Evolutionary conservation across 2,113 vertebrate species (phyloP), one percentile per base, ranked within the genome.

Genomic region (Nesospiza acunhae): DNA sequence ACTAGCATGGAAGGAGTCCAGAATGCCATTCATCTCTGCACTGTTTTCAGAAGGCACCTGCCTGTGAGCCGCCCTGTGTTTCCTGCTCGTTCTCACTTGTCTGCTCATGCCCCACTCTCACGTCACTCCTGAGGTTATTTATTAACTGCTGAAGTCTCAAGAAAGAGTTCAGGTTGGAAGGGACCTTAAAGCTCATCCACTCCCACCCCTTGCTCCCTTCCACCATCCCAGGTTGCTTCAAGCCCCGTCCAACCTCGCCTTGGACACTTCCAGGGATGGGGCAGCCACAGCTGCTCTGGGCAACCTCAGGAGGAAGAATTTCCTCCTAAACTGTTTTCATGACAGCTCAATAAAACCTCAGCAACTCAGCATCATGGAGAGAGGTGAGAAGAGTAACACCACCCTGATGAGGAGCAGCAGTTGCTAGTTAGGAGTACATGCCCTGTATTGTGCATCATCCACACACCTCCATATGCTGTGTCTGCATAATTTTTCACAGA

Each of bases 11-110:
- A 87, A 94, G 91, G 94, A 94, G 95, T 91, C 30, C 46, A 89
- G 94, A 87, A 91, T 84, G 72, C 70, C 28, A 39, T 74, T 90
- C 88, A 82, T 84, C 86, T 79, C 91, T 72, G 92, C 33, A 33
- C 64, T 87, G 68, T 95, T 98, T 96, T 95, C 95, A 82, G 89
- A 68, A 89, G 76, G 88, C 76, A 84, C 76, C 75, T 90, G 91
- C 55, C 89, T 91, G 87, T 44, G 62, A 88, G 68, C 22, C 1
- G 11, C 72, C 87, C 90, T 82, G 63, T 23, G 72, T 70, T 84
- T 84, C 86, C 90, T 60, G 68, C 81, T 77, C 2, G 0, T 77
- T 94, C 83, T 72, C 90, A 69, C 93, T 89, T 83, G 68, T 85
- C 83, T 67, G 70, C 81, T 78, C 85, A n/a, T 50, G 81, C 90